phyloP scores from a whole-genome alignment of 1,140 invertebrate genomes.

The Limonius californicus region DNA sequence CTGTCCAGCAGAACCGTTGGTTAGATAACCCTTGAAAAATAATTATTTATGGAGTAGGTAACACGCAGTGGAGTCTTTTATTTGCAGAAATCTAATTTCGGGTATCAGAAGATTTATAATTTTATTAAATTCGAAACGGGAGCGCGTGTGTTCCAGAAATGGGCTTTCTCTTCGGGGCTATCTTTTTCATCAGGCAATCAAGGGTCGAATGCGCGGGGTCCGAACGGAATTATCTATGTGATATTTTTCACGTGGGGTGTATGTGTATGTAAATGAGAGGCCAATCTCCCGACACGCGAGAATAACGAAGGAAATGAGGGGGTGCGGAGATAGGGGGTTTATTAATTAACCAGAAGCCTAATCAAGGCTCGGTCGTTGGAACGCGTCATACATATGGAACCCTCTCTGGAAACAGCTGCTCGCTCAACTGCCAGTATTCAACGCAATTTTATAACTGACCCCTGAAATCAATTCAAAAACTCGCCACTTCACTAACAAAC shows the following conservation, averaged over 20 bases:
- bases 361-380: conserved; percentile 31
- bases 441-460: conserved; percentile 21
- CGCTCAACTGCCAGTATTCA: conserved; percentile 13
- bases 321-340: conserved; percentile 32
- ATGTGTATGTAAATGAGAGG: conserved; percentile 32
- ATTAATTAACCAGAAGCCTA: conserved; percentile 37
- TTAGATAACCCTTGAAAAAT: too few relatives aligned
- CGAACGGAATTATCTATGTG: conserved; percentile 21
- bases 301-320: conserved; percentile 35
- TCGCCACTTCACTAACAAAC: conserved; percentile 13
- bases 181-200: conserved; percentile 9
- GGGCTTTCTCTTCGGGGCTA: background rate
- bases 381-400: conserved; percentile 29
- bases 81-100: too few relatives aligned
- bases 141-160: too few relatives aligned
- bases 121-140: too few relatives aligned
- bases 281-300: conserved; percentile 33
- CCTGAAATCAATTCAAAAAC: conserved; percentile 20
- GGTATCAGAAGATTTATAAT: too few relatives aligned
- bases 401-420: conserved; percentile 9
- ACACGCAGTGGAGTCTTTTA: too few relatives aligned
- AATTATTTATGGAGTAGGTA: too few relatives aligned
- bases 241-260: conserved; percentile 25
- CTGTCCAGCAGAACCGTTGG: too few relatives aligned
- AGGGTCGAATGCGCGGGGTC: conserved; percentile 17